Conservation (phyloP, 2,113 vertebrate species). For the Hucho hucho region DNA sequence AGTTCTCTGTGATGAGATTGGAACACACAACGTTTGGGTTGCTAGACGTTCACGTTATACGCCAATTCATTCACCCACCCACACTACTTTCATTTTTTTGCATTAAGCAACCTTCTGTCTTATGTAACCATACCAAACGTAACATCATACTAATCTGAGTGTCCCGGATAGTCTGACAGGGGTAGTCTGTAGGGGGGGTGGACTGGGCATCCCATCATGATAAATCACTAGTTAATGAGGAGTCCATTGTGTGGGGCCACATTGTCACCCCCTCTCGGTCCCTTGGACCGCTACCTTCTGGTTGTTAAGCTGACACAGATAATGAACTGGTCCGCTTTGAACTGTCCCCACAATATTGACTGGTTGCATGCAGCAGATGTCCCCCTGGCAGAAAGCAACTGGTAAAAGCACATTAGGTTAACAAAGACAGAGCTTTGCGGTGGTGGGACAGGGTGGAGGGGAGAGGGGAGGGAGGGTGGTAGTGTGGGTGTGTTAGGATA, state of each 20-base stretch:
- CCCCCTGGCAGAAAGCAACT: slow-evolving; percentile 80
- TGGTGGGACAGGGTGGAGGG: slow-evolving; percentile 39
- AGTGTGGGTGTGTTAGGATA: slow-evolving; percentile 61
- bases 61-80: too few species aligned
- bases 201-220: slow-evolving; percentile 97
- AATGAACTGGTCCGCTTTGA: slow-evolving; percentile 93
- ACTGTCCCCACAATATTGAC: slow-evolving; percentile 96
- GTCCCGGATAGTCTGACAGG: too few species aligned
- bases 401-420: slow-evolving; percentile 82
- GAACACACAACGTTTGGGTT: too few species aligned
- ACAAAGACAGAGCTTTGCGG: slow-evolving; percentile 74
- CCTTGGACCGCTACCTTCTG: slow-evolving; percentile 91
- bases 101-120: too few species aligned
- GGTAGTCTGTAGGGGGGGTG: slow-evolving; percentile 54
- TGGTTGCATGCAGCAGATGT: slow-evolving; percentile 96
- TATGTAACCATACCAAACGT: too few species aligned
- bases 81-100: too few species aligned
- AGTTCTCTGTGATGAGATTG: too few species aligned
- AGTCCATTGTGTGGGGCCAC: slow-evolving; percentile 82
- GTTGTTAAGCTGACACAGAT: slow-evolving; percentile 97
- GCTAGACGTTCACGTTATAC: too few species aligned
- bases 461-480: slow-evolving; percentile 57
- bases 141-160: too few species aligned
- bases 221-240: slow-evolving; percentile 99
- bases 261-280: slow-evolving; percentile 81